Percentiles rank a stretch among this genome's conserved stretches.
Evolutionary conservation across 2,797 vertebrate genomes (phyloP).

Genomic region (Rhinoraja longicauda): DNA sequence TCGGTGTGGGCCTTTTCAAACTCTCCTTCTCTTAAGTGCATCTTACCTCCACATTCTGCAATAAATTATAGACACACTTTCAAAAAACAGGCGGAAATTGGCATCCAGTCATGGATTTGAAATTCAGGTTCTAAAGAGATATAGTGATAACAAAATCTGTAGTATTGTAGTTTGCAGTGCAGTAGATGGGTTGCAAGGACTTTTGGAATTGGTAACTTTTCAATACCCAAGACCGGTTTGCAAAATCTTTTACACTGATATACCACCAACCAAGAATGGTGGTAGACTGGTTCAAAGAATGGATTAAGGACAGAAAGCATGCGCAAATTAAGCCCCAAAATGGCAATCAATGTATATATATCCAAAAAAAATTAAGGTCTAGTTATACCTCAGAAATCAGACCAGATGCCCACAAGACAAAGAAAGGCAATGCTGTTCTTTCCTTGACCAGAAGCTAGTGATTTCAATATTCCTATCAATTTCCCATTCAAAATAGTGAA

Average conservation of each 20-base stretch:
- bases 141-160: neutral
- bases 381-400: neutral
- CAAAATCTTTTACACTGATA: no score
- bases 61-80: slow-evolving; percentile 40
- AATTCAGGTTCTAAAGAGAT: neutral
- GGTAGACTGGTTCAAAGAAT: no score
- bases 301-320: no score
- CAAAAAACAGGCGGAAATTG: neutral
- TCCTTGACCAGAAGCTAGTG: neutral
- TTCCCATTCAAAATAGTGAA: neutral
- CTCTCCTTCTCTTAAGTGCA: slow-evolving; percentile 98
- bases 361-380: neutral
- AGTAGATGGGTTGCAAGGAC: no score
- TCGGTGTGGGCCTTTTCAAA: slow-evolving; percentile 99
- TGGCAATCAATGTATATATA: no score
- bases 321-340: no score
- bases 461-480: neutral
- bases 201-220: no score
- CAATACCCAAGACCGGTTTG: no score
- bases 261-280: no score
- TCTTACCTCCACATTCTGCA: slow-evolving; percentile 96
- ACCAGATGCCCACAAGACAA: neutral
- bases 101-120: neutral
- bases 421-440: neutral
- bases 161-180: no score